Evolutionary conservation across 64 coral and sea anemone genomes (phyloP).

Genomic region (Dendrophyllia cribrosa): DNA sequence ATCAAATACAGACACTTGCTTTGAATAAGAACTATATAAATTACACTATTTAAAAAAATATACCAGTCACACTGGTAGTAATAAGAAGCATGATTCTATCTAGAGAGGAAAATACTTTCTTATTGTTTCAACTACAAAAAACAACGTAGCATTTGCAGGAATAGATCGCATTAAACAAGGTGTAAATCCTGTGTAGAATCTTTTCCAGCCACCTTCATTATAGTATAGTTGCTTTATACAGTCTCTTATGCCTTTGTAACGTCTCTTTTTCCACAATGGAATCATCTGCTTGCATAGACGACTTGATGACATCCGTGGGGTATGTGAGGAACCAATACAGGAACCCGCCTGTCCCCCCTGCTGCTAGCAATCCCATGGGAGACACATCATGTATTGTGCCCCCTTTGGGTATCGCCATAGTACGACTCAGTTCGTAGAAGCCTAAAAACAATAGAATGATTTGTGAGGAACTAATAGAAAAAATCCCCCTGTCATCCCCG

Average conservation of each 20-base stretch:
- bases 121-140: conserved; percentile 87
- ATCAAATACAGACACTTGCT: no score
- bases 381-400: conserved; percentile 78
- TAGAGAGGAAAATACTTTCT: conserved; percentile 87
- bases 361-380: conserved; percentile 62
- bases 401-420: conserved; percentile 69
- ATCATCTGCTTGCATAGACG: conserved; percentile 90
- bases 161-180: conserved; percentile 91
- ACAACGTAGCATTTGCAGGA: conserved; percentile 86
- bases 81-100: not conserved
- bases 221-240: conserved; percentile 77
- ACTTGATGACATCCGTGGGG: conserved; percentile 92
- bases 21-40: no score
- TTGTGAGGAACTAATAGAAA: conserved; percentile 88
- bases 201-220: conserved; percentile 78
- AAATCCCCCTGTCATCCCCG: conserved; percentile 80
- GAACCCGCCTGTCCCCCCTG: conserved; percentile 82
- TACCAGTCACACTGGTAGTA: no score
- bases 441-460: conserved; percentile 64
- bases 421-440: conserved; percentile 82
- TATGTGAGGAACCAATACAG: conserved; percentile 93
- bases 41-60: no score
- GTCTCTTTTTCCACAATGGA: conserved; percentile 67
- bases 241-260: conserved; percentile 72
- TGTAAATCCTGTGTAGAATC: conserved; percentile 87